These are phyloP conservation scores for Salvelinus fontinalis DNA, from an alignment of 2,113 vertebrate genomes.

Conservation along the genomic window DNA sequence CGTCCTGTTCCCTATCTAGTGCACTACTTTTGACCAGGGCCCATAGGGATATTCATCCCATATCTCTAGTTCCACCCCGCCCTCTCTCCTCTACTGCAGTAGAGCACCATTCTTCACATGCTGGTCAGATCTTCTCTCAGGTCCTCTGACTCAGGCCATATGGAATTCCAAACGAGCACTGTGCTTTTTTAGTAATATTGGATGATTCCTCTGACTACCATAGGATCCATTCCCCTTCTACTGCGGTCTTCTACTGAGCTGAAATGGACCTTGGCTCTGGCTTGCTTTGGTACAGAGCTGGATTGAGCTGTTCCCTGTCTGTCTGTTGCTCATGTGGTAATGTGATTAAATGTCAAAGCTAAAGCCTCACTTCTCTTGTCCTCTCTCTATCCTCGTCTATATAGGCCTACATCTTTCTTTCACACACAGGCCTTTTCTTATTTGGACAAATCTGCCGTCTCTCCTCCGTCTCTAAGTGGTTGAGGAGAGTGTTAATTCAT, in stretches of 20 bases:
- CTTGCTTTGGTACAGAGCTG: not conserved
- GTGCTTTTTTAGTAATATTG: conserved; percentile 26
- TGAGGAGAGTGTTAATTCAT: too few species aligned
- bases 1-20: conserved; percentile 41
- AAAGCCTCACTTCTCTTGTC: conserved; percentile 8
- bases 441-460: too few species aligned
- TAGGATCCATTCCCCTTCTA: conserved; percentile 27
- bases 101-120: too few species aligned
- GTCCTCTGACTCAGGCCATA: conserved; percentile 22
- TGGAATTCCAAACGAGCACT: conserved; percentile 47
- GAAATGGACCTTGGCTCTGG: conserved; percentile 30
- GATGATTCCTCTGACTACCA: conserved; percentile 48
- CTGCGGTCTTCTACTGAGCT: conserved; percentile 31
- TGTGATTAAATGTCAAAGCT: conserved; percentile 53
- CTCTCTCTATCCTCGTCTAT: not conserved
- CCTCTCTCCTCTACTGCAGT: not conserved
- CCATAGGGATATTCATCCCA: too few species aligned
- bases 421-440: too few species aligned
- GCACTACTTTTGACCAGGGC: not conserved
- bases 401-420: not conserved
- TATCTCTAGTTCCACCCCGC: too few species aligned
- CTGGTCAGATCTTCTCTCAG: conserved; percentile 45
- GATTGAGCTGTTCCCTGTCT: too few species aligned
- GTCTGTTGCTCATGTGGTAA: too few species aligned
- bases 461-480: too few species aligned